These are phyloP conservation scores for Hyla sarda DNA, from an alignment of 2,113 vertebrate genomes.

Conservation along the genomic window DNA sequence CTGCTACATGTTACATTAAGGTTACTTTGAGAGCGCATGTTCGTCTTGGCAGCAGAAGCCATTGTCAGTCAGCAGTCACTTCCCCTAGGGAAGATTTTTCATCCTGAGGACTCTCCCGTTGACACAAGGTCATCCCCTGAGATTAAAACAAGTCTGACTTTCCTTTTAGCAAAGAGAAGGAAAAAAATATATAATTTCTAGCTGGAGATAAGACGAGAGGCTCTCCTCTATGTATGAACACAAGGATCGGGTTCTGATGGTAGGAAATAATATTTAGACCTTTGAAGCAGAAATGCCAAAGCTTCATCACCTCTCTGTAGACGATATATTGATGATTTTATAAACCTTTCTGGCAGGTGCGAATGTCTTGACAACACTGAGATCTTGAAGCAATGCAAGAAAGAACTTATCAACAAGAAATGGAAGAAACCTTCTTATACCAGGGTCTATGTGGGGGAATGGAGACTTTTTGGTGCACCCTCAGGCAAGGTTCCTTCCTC, in stretches of 20 bases:
- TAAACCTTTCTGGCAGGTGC: neutral
- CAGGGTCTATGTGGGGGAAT: neutral
- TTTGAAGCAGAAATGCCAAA: constrained; percentile 4
- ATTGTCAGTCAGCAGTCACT: constrained; percentile 18
- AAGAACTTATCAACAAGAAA: neutral
- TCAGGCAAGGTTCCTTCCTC: too few relatives aligned
- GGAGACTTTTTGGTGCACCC: neutral
- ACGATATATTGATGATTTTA: neutral
- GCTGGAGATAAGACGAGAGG: neutral
- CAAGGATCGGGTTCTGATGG: neutral
- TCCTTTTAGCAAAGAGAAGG: neutral
- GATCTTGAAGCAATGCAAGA: neutral
- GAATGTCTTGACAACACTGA: neutral
- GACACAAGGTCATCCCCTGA: constrained; percentile 42
- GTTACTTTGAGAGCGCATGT: neutral
- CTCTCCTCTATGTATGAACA: neutral
- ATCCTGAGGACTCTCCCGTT: constrained; percentile 28
- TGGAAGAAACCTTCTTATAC: neutral
- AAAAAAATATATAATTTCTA: constrained; percentile 15
- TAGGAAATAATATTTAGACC: neutral
- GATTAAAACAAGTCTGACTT: constrained; percentile 29
- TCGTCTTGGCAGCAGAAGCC: constrained; percentile 14
- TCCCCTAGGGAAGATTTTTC: constrained; percentile 16
- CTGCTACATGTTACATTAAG: neutral
- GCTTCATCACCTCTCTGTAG: neutral